A percentile compares a stretch with the other conserved stretches of the same genome.
phyloP scores from a whole-genome alignment of 2,113 vertebrate species.

The Eonycteris spelaea region DNA sequence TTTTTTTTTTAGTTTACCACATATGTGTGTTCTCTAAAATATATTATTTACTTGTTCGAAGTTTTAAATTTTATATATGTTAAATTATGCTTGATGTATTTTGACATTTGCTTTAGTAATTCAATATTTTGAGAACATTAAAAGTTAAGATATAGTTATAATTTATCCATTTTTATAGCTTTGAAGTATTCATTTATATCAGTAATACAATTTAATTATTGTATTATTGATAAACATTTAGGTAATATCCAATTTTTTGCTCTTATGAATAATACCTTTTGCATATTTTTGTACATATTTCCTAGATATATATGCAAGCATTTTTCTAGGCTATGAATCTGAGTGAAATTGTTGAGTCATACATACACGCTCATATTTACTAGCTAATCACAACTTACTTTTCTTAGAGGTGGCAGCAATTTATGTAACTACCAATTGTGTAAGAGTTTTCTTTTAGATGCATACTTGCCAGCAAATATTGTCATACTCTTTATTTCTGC shows the following conservation, averaged over 20 bases:
- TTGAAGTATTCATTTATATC: background rate
- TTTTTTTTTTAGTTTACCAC: background rate
- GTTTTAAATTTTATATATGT: background rate
- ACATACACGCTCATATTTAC: background rate
- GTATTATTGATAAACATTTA: background rate
- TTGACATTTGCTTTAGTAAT: background rate
- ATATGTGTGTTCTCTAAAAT: background rate
- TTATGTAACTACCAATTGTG: background rate
- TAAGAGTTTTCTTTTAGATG: background rate
- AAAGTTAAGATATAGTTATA: background rate
- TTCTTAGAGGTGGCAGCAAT: background rate
- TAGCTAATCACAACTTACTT: background rate
- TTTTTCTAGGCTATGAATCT: background rate
- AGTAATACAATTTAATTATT: background rate
- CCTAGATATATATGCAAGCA: background rate
- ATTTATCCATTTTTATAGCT: background rate
- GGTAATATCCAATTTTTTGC: background rate
- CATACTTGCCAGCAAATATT: background rate
- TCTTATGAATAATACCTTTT: background rate
- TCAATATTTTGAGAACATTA: background rate
- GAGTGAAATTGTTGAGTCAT: background rate
- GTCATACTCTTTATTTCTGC: background rate
- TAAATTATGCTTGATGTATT: background rate
- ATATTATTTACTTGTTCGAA: background rate
- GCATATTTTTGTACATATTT: background rate